Conservation (phyloP, 1,140 invertebrate species). For the Tachypleus tridentatus region DNA sequence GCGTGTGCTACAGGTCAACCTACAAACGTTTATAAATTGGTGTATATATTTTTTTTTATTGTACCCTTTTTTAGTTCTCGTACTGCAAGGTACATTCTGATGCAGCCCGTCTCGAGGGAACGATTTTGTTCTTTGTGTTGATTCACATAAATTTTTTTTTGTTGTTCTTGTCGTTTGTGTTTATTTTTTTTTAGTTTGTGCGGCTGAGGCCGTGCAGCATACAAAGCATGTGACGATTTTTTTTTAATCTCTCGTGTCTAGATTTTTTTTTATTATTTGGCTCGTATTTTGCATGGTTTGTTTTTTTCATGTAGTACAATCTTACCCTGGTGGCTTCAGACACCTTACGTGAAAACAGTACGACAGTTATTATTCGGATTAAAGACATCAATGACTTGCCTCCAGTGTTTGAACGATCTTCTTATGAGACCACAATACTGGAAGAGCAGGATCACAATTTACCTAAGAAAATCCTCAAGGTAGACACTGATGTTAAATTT, state of each 20-base stretch:
- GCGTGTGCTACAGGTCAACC: slow-evolving; percentile 71
- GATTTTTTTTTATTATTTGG: no score
- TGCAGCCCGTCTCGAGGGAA: slow-evolving; percentile 10
- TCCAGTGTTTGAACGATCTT: slow-evolving; percentile 54
- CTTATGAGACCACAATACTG: slow-evolving; percentile 51
- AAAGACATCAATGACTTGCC: slow-evolving; percentile 63
- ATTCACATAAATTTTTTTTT: slow-evolving; percentile 27
- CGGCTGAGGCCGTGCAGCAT: no score
- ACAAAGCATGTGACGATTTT: no score
- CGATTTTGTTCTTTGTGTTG: slow-evolving; percentile 10
- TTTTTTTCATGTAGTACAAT: slow-evolving; percentile 51
- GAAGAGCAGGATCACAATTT: slow-evolving; percentile 50
- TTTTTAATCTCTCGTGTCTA: no score
- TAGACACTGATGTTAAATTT: slow-evolving; percentile 23
- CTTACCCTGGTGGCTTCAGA: slow-evolving; percentile 73
- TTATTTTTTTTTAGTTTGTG: slow-evolving; percentile 20
- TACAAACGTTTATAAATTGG: slow-evolving; percentile 4
- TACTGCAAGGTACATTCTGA: slow-evolving; percentile 11
- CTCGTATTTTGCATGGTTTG: no score
- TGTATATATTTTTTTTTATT: neutral
- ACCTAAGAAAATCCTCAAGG: slow-evolving; percentile 48
- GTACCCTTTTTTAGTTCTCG: slow-evolving; percentile 15
- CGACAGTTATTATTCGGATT: slow-evolving; percentile 58
- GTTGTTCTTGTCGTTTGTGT: slow-evolving; percentile 22
- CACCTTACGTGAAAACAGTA: slow-evolving; percentile 68